Base-by-base conservation (phyloP, 2,888 invertebrate species). In the Lagria hirta region DNA sequence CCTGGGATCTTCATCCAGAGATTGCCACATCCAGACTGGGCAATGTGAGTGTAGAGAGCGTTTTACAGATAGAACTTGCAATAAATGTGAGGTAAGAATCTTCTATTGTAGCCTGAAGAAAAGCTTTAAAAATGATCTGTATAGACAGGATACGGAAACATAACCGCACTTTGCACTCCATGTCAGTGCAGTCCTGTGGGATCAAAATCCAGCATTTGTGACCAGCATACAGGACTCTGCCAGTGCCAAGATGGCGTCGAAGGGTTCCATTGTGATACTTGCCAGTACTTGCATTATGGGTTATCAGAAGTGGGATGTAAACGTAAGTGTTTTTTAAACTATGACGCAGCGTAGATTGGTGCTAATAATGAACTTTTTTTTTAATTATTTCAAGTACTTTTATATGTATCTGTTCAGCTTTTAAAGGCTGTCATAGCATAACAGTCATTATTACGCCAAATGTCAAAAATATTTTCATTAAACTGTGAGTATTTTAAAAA, bases 111-210 rank as follows among this genome's bases (percentile, higher is more conserved):
- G 6, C 11, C 4, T 14, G 13, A n/a, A 6, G 10, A 8, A 8
- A 8, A n/a, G 24, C 4, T n/a, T n/a, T n/a, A n/a, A n/a, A n/a
- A n/a, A n/a, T n/a, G n/a, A n/a, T n/a, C n/a, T n/a, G n/a, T n/a
- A 4, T 62, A 81, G 80, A 70, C 73, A 36, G 84, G 88, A 12
- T 83, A 77, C 63, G 84, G 86, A 59, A 84, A 92, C 59, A 76
- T 90, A 22, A 82, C 84, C 3, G 81, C 83, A 3, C 86, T 88
- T 15, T 97, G 96, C 66, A 78, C 80, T 1, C 73, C 81, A 18
- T 97, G 96, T 70, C 79, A 80, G 38, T 97, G 97, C 67, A 81
- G 86, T 52, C 53, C 70, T 0, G 67, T 76, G 43, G 92, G 89
- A 12, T 81, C 94, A 0, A 65, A 72, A 18, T 78, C 77, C 38